phyloP scores from a whole-genome alignment of 2,113 vertebrate genomes.

The Eupsittula cactorum region DNA sequence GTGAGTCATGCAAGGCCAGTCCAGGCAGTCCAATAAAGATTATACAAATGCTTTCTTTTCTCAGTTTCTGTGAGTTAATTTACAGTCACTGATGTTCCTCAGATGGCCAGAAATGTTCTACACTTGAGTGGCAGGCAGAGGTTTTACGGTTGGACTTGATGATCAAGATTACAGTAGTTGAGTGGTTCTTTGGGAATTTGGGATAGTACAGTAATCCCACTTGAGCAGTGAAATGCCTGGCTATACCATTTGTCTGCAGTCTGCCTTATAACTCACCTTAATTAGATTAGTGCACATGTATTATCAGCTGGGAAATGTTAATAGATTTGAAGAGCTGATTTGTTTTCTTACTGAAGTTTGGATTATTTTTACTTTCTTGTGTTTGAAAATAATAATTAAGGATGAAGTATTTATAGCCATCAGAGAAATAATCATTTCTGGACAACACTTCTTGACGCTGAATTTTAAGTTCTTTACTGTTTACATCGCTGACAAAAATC shows the following conservation, averaged over 20 bases:
- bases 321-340: not conserved
- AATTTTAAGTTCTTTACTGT: not conserved
- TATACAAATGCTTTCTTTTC: not conserved
- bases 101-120: not conserved
- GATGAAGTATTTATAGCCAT: not conserved
- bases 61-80: not conserved
- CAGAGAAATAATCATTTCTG: not conserved
- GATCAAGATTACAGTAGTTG: not conserved
- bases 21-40: not conserved
- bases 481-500: not conserved
- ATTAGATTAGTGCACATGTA: not conserved
- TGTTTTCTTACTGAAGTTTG: not conserved
- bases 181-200: not conserved
- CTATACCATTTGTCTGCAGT: not conserved
- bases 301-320: not conserved
- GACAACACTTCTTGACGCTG: not conserved
- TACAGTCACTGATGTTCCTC: not conserved
- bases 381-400: not conserved
- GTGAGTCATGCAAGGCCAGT: not conserved
- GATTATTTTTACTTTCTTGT: not conserved
- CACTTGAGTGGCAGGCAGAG: rapidly evolving
- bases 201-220: not conserved
- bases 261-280: not conserved
- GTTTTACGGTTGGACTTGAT: not conserved
- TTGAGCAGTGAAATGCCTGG: not conserved